phyloP scores from a whole-genome alignment of 2,113 vertebrate species.

The Barnardius zonarius region DNA sequence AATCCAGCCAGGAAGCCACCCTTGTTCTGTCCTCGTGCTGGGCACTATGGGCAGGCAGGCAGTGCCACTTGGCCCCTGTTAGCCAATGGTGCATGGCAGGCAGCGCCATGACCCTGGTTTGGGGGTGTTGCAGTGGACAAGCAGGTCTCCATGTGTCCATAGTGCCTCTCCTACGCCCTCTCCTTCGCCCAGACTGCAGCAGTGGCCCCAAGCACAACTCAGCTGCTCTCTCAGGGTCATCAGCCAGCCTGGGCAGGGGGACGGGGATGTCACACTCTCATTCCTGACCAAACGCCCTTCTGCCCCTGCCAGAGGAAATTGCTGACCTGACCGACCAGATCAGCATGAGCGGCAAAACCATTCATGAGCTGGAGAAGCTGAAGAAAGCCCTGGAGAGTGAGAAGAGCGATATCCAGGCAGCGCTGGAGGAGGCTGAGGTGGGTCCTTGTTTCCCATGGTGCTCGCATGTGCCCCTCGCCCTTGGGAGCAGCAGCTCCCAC shows the following conservation, averaged over 20 bases:
- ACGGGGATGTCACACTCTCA: accelerated
- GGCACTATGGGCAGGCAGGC: not conserved
- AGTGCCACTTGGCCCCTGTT: not conserved
- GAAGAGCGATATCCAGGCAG: slow-evolving; percentile 89
- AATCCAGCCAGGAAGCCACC: not conserved
- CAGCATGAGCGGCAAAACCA: slow-evolving; percentile 84
- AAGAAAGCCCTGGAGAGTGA: slow-evolving; percentile 89
- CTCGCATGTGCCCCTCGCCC: not conserved
- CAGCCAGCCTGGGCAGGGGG: not conserved
- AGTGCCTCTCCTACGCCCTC: not conserved
- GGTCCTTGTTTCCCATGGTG: not conserved
- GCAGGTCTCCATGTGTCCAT: not conserved
- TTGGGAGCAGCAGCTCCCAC: not conserved
- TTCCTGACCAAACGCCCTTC: not conserved
- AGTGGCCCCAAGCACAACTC: not conserved
- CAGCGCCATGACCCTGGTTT: not conserved
- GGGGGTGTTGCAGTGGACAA: not conserved
- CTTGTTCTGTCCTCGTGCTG: not conserved
- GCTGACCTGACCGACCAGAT: slow-evolving; percentile 90
- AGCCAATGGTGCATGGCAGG: accelerated
- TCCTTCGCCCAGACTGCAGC: not conserved
- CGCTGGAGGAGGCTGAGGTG: slow-evolving; percentile 93
- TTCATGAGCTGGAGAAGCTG: slow-evolving; percentile 92
- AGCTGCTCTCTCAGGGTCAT: not conserved
- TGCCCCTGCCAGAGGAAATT: slow-evolving; percentile 83